Conservation (phyloP, 2,888 invertebrate genomes). For the Dryococelus australis region DNA sequence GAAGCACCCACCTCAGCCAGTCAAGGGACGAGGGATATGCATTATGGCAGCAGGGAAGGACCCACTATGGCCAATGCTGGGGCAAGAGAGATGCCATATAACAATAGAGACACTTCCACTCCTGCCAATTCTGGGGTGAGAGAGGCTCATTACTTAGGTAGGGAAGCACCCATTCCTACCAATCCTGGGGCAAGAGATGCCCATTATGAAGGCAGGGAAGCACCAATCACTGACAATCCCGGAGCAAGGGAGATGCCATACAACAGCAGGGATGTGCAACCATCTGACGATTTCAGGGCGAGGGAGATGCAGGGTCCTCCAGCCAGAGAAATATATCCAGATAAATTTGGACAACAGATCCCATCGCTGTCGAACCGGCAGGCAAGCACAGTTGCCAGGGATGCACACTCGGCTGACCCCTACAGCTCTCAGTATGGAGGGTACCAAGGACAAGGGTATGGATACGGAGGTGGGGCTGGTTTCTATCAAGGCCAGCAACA, state of each 20-base stretch:
- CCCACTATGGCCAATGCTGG: not conserved
- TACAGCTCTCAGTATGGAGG: not conserved
- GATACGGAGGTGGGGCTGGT: not conserved
- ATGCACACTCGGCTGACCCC: not conserved
- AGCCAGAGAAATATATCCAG: not conserved
- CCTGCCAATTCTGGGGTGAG: not conserved
- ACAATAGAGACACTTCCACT: not conserved
- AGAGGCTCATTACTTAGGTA: not conserved
- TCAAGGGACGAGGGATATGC: not conserved
- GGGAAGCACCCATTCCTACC: not conserved
- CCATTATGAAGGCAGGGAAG: not conserved
- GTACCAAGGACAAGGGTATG: not conserved
- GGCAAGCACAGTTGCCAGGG: not conserved
- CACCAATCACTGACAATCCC: not conserved
- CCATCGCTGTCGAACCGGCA: not conserved
- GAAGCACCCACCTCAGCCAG: not conserved
- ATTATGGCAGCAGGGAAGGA: not conserved
- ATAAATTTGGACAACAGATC: not conserved
- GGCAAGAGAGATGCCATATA: not conserved
- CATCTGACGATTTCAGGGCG: not conserved
- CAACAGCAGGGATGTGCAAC: not conserved
- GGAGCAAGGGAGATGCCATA: not conserved
- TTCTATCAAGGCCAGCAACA: not conserved
- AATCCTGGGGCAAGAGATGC: not conserved
- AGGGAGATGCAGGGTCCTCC: not conserved